Evolutionary conservation across 2,113 vertebrate genomes (phyloP).

Genomic region (Panthera tigris): DNA sequence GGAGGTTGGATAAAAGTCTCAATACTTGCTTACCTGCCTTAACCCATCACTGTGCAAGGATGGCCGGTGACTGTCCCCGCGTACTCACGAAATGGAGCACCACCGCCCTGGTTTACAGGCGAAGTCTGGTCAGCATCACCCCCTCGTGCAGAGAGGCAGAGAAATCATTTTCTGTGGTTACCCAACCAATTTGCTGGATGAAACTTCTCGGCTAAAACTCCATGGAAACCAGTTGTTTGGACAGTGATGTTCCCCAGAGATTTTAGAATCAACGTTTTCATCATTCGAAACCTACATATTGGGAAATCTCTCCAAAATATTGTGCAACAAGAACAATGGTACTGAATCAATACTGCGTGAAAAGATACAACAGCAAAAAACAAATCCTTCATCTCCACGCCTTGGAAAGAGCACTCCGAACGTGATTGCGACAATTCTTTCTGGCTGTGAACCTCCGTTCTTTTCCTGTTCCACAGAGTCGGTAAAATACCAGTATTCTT

Average conservation of each 20-base stretch:
- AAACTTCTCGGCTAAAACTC: slow-evolving; percentile 26
- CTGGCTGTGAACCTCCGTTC: not conserved
- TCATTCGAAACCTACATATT: slow-evolving; percentile 47
- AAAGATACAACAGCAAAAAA: slow-evolving; percentile 51
- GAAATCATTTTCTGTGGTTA: not conserved
- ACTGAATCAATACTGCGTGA: slow-evolving; percentile 39
- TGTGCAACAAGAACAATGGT: slow-evolving; percentile 36
- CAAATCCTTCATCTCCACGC: slow-evolving; percentile 60
- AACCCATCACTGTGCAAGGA: not conserved
- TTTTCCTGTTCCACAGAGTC: not conserved
- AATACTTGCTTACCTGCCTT: not conserved
- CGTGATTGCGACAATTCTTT: not conserved
- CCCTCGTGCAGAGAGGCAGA: not conserved
- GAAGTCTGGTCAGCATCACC: not conserved
- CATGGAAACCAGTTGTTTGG: not conserved
- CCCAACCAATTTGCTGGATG: not conserved
- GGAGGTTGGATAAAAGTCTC: not conserved
- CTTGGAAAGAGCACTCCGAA: slow-evolving; percentile 35
- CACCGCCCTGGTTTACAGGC: not conserved
- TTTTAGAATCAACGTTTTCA: slow-evolving; percentile 49
- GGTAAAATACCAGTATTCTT: not conserved
- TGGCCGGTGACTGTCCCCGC: not conserved
- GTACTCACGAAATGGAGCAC: not conserved
- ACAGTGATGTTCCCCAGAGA: not conserved
- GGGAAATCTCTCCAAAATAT: slow-evolving; percentile 54